Base-by-base conservation (phyloP, 2,797 vertebrate species). In the Argya squamiceps region DNA sequence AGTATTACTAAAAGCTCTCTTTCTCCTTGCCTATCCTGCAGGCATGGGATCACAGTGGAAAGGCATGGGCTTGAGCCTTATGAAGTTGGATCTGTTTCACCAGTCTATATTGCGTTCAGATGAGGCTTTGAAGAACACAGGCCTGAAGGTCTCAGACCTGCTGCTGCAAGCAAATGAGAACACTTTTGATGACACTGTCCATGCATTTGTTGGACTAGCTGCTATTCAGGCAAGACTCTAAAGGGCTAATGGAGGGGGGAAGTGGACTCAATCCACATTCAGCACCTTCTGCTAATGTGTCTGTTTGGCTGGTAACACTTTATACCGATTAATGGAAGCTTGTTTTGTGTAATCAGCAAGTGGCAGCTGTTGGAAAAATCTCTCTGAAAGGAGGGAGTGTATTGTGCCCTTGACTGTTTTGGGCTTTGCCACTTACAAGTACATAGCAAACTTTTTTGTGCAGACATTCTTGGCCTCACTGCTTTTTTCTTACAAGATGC, bases 11-110 rank as follows among this genome's bases (percentile, higher is more conserved):
- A 67, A 69, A 34, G 18, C 55, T 82, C 11, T 0, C 27, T 32
- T 80, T 79, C 69, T 79, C 43, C 16, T 47, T 93, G 22, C 41
- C 39, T 64, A 0, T 88, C 52, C 52, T 70, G 30, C 97, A 99
- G 99, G 99, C 49, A 99, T 99, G 99, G 99, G 99, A 36, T 98
- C 99, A 0, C 99, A 99, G 97, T 99, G 99, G 99, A 98, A 98
- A 1, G 98, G 99, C 2, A 99, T 99, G 99, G 99, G 99, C 30
- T 97, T 98, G 64, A 98, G 98, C 90, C 98, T 99, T n/a, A 99
- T 99, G 99, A 98, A 98, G 88, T 89, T 99, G 86, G 97, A 97
- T 39, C 93, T 98, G 84, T 99, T 99, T 96, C 98, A 95, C 5
- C 97, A 98, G 49, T 99, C 99, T 50, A 98, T 99, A 81, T 64